A percentile compares a stretch with the other conserved stretches of the same genome.
These are phyloP conservation scores for Bufo bufo DNA, from an alignment of 2,113 vertebrate genomes.

Conservation along the genomic window DNA sequence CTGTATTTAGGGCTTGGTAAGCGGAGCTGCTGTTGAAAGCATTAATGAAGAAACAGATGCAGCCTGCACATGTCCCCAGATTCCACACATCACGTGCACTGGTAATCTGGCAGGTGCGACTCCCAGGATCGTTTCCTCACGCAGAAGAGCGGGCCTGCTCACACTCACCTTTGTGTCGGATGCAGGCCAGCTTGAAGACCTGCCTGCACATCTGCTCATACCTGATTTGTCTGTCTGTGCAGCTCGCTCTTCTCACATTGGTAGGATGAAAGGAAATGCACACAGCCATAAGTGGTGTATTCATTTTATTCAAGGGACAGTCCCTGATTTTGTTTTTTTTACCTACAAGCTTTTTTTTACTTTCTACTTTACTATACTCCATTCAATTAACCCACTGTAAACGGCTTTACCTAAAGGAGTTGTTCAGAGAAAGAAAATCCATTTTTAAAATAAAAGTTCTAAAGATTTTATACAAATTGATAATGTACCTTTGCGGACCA, in stretches of 20 bases:
- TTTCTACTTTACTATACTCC: too few species aligned
- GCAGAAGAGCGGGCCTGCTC: not conserved
- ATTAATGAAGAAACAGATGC: conserved; percentile 32
- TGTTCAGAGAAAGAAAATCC: too few species aligned
- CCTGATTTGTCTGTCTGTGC: not conserved
- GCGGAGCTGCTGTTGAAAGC: conserved; percentile 11
- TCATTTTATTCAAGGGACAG: not conserved
- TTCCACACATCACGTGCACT: conserved; percentile 29
- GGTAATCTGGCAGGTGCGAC: conserved; percentile 32
- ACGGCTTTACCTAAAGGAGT: too few species aligned
- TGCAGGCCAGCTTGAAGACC: not conserved
- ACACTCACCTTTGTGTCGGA: not conserved
- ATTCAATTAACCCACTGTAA: too few species aligned
- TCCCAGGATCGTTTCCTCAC: not conserved
- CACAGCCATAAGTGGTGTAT: too few species aligned
- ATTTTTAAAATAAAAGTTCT: too few species aligned
- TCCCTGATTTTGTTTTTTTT: too few species aligned
- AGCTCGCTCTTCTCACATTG: not conserved
- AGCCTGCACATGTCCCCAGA: conserved; percentile 22
- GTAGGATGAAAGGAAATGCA: not conserved
- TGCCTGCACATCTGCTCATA: not conserved
- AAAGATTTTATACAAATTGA: too few species aligned
- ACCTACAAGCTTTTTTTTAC: not conserved
- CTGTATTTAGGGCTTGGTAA: conserved; percentile 10
- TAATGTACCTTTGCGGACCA: too few species aligned